Base-by-base conservation (phyloP, 2,888 invertebrate species). In the Anarsia innoxiella region DNA sequence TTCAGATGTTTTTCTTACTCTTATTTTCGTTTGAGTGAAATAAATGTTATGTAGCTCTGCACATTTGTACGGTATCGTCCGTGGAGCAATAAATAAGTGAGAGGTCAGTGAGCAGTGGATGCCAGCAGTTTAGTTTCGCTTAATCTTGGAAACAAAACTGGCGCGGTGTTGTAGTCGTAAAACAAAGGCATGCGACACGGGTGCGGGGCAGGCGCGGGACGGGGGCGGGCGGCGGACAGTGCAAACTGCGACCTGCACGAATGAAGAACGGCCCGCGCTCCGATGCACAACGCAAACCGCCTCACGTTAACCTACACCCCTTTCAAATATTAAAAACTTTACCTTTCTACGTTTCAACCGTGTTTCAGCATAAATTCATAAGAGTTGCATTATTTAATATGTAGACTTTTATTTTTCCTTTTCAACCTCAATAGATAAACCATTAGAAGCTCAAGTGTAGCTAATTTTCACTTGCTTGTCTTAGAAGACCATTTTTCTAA, bases 61-160 rank as follows among this genome's bases (percentile, higher is more conserved):
- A 10, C 23, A 15, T 33, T 38, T 25, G 13, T 23, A n/a, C n/a
- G 32, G 38, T 39, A 34, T 40, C 27, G 36, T 41, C 29, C 34
- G 26, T 41, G 49, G 47, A 46, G 59, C 56, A 56, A 70, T 67
- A 71, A 69, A 71, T 64, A 67, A 63, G 46, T 49, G 59, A 51
- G 50, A 58, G 53, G 60, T 65, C 64, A 69, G 62, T 66, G 66
- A 65, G 66, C 64, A 66, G 64, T 58, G 60, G 51, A 67, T 61
- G 66, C 65, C 62, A 66, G 72, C 65, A 69, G 68, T 75, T 74
- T 73, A 69, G 70, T 73, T 75, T 66, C 59, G 77, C 67, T 73
- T 74, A 77, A 76, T 80, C 77, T 77, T 77, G 70, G 51, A 71
- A 74, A 73, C 73, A 69, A 71, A 74, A 72, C 65, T 63, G 63